Conservation (phyloP, 2,113 vertebrate genomes). For the Heptranchias perlo region DNA sequence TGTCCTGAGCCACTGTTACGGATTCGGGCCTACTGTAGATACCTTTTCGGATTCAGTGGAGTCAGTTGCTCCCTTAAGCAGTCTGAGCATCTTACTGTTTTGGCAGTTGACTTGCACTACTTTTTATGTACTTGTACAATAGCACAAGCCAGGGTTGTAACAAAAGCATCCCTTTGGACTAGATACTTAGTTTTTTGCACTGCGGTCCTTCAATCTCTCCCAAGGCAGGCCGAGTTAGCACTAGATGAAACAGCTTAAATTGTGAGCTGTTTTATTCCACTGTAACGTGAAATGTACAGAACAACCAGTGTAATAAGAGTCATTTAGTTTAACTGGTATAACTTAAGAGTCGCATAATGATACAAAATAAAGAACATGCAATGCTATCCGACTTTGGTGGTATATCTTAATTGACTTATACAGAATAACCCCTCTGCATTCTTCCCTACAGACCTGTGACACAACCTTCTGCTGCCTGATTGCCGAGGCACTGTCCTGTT, state of each 20-base stretch:
- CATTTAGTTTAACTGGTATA: not conserved
- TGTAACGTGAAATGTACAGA: not conserved
- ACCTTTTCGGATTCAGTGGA: not conserved
- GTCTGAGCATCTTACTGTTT: not conserved
- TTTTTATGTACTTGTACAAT: not conserved
- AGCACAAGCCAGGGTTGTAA: not conserved
- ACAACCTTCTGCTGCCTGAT: not conserved
- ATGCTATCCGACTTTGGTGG: not conserved
- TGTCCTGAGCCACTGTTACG: not conserved
- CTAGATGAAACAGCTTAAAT: not conserved
- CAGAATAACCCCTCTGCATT: not conserved
- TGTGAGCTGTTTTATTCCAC: not conserved
- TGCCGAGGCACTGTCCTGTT: not conserved
- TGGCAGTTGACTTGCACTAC: not conserved
- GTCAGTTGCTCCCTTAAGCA: not conserved
- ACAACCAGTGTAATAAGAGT: not conserved
- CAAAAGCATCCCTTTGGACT: not conserved
- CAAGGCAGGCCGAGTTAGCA: not conserved
- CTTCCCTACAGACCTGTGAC: not conserved
- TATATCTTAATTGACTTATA: not conserved
- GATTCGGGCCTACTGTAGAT: not conserved
- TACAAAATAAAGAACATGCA: not conserved
- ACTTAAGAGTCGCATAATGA: not conserved
- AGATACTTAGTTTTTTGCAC: not conserved
- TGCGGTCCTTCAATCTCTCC: not conserved